Evolutionary conservation across 2,797 vertebrate genomes (phyloP).

Genomic region (Avahi laniger): DNA sequence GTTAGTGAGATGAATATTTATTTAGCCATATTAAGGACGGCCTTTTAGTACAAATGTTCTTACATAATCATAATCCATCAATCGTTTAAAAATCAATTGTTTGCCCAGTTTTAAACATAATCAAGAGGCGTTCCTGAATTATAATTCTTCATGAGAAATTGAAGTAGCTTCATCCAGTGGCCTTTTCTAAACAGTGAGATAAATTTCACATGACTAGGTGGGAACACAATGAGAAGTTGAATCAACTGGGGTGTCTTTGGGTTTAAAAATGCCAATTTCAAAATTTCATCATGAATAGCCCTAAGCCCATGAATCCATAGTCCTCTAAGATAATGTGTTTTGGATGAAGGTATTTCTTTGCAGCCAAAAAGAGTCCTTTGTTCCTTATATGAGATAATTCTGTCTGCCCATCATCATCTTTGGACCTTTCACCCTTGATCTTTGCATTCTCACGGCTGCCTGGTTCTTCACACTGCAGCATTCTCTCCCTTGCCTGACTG

Average conservation of each 20-base stretch:
- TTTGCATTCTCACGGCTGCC: not conserved
- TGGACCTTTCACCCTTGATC: not conserved
- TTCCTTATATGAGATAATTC: not conserved
- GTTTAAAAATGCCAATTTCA: not conserved
- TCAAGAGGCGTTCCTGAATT: not conserved
- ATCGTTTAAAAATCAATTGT: conserved; percentile 36
- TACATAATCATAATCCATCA: not conserved
- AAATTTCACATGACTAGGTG: not conserved
- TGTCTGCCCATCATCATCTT: not conserved
- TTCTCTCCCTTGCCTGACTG: not conserved
- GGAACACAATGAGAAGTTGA: not conserved
- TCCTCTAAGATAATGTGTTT: not conserved
- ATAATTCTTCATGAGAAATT: not conserved
- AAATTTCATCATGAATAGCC: not conserved
- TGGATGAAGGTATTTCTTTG: conserved; percentile 5
- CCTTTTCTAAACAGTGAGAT: not conserved
- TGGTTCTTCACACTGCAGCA: too few relatives aligned
- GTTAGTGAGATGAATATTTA: conserved; percentile 42
- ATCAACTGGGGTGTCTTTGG: not conserved
- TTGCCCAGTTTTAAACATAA: conserved; percentile 49
- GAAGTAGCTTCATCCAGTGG: not conserved
- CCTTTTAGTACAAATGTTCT: conserved; percentile 26
- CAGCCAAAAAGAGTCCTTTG: not conserved
- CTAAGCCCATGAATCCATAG: not conserved
- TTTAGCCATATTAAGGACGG: conserved; percentile 8